phyloP scores from a whole-genome alignment of 2,113 vertebrate species.

The Hemicordylus capensis region DNA sequence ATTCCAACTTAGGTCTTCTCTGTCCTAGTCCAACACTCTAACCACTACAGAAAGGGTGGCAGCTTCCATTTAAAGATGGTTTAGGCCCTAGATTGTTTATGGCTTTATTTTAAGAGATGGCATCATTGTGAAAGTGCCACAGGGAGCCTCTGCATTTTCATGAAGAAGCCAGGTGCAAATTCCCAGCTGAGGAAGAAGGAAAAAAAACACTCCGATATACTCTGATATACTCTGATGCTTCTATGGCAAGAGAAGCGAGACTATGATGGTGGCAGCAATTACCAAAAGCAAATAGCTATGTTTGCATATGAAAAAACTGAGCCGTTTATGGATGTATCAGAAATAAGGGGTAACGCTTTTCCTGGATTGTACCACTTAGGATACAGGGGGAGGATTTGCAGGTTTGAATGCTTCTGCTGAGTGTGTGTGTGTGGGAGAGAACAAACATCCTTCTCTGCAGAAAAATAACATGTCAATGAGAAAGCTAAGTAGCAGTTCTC shows the following conservation, averaged over 20 bases:
- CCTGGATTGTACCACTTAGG: neutral
- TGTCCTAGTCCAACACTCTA: too few relatives aligned
- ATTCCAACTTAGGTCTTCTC: too few relatives aligned
- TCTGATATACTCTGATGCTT: neutral
- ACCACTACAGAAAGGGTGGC: slow-evolving; percentile 46
- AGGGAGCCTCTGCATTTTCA: slow-evolving; percentile 52
- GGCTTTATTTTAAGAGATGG: slow-evolving; percentile 49
- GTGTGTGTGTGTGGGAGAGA: neutral
- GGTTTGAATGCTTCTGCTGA: too few relatives aligned
- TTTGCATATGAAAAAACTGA: neutral
- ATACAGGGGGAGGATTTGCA: neutral
- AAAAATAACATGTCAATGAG: neutral
- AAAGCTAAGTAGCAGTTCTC: neutral
- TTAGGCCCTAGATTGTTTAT: slow-evolving; percentile 26
- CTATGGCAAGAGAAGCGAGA: slow-evolving; percentile 27
- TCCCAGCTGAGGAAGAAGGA: neutral
- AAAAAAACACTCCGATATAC: too few relatives aligned
- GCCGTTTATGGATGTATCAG: neutral
- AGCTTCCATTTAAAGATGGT: slow-evolving; percentile 13
- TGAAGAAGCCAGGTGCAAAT: slow-evolving; percentile 59
- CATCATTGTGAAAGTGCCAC: slow-evolving; percentile 43
- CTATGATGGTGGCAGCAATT: neutral
- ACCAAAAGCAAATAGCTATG: neutral
- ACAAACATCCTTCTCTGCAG: neutral
- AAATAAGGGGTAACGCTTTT: neutral